Percentiles rank a stretch among this genome's conserved stretches.
Conservation (phyloP, 2,113 vertebrate genomes). For the Eubucco bourcierii region DNA sequence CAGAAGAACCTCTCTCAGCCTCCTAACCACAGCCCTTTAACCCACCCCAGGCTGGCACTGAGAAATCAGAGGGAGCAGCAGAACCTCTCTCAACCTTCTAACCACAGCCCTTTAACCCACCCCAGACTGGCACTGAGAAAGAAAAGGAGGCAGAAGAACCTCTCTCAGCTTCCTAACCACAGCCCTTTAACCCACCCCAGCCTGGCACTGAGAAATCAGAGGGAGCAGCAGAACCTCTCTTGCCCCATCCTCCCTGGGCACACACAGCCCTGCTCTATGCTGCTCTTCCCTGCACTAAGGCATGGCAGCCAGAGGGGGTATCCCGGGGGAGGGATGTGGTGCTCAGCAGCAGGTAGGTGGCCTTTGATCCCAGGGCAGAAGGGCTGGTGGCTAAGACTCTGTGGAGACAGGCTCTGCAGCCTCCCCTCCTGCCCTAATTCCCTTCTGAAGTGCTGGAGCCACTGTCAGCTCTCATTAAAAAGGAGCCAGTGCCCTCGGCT, state of each 20-base stretch:
- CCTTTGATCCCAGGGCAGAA: conserved; percentile 54
- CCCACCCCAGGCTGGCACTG: no score
- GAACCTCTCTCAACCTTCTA: no score
- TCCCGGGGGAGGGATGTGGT: background rate
- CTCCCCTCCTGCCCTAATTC: conserved; percentile 56
- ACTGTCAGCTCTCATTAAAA: conserved; percentile 79
- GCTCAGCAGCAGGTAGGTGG: conserved; percentile 41
- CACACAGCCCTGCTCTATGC: accelerated
- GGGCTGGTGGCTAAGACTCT: background rate
- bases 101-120: no score
- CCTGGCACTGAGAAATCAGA: no score
- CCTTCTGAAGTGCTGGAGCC: conserved; percentile 76
- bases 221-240: no score
- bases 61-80: no score
- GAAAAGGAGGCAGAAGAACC: no score
- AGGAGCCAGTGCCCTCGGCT: conserved; percentile 1
- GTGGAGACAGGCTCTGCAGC: background rate
- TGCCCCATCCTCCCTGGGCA: background rate
- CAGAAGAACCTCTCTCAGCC: no score
- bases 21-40: no score
- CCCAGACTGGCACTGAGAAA: no score
- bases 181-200: no score
- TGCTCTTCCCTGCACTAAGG: accelerated
- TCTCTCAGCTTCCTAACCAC: no score
- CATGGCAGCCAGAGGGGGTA: accelerated